Conservation (phyloP, 2,888 invertebrate genomes). For the Eupeodes latifasciatus region DNA sequence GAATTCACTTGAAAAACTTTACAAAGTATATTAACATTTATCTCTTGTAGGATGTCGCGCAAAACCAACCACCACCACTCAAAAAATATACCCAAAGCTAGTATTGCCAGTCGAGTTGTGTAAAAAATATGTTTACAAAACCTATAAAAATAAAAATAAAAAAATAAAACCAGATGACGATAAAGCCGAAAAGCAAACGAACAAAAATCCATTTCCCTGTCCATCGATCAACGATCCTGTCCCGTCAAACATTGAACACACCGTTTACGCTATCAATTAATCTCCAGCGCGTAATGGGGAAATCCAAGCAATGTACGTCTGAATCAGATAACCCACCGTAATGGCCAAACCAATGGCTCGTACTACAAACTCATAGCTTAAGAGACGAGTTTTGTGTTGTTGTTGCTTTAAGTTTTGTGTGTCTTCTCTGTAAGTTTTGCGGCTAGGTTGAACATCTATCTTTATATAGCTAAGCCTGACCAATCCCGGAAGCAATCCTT, state of each 20-base stretch:
- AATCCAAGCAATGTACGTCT: conserved; percentile 67
- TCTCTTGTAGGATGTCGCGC: background rate
- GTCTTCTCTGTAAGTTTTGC: conserved; percentile 25
- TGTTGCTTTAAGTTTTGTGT: conserved; percentile 9
- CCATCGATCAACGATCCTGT: conserved; percentile 74
- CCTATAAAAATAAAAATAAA: background rate
- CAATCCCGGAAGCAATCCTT: conserved; percentile 71
- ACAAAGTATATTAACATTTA: conserved; percentile 9
- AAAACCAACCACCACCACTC: background rate
- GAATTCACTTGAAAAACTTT: background rate
- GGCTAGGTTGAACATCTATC: background rate
- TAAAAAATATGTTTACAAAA: background rate
- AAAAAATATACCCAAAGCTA: conserved; percentile 9
- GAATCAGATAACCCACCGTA: conserved; percentile 71
- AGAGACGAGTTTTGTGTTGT: conserved; percentile 39
- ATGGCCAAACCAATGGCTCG: conserved; percentile 65
- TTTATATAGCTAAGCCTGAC: background rate
- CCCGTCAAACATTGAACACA: conserved; percentile 68
- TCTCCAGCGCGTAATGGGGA: conserved; percentile 65
- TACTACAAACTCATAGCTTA: background rate
- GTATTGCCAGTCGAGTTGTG: background rate
- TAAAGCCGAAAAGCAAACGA: conserved; percentile 44
- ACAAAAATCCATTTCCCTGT: conserved; percentile 71
- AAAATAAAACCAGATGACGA: conserved; percentile 34
- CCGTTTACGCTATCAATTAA: conserved; percentile 74